phyloP scores from a whole-genome alignment of 2,113 vertebrate genomes.

The Eleginops maclovinus region DNA sequence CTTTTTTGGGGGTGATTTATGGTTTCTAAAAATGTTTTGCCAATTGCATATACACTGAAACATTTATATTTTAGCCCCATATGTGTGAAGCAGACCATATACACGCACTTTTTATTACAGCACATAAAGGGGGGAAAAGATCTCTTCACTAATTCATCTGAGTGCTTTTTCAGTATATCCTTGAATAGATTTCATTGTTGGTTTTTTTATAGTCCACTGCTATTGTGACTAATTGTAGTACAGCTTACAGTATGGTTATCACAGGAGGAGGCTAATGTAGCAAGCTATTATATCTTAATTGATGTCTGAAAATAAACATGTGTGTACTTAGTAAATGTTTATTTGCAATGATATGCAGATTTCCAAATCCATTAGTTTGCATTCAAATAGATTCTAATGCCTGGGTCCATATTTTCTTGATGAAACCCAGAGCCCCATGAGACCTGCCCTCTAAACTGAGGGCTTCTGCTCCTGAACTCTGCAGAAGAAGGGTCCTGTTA shows the following conservation, averaged over 20 bases:
- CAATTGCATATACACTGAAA: background rate
- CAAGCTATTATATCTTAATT: background rate
- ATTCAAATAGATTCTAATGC: slow-evolving; percentile 4
- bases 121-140: background rate
- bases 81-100: too few species aligned
- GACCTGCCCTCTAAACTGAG: background rate
- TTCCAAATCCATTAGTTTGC: background rate
- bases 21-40: background rate
- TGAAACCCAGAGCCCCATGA: slow-evolving; percentile 11
- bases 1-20: background rate
- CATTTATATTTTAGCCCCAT: background rate
- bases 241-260: background rate
- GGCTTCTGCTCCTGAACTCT: slow-evolving; percentile 14
- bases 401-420: slow-evolving; percentile 13
- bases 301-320: background rate
- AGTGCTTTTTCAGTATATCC: background rate
- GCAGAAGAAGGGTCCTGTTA: slow-evolving; percentile 24
- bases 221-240: background rate
- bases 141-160: background rate
- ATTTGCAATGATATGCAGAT: background rate
- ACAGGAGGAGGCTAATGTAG: background rate
- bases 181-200: background rate
- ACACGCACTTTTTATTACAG: background rate
- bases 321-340: background rate
- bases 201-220: background rate